phyloP scores from a whole-genome alignment of 2,888 invertebrate genomes.

The Eugnorisma glareosa region DNA sequence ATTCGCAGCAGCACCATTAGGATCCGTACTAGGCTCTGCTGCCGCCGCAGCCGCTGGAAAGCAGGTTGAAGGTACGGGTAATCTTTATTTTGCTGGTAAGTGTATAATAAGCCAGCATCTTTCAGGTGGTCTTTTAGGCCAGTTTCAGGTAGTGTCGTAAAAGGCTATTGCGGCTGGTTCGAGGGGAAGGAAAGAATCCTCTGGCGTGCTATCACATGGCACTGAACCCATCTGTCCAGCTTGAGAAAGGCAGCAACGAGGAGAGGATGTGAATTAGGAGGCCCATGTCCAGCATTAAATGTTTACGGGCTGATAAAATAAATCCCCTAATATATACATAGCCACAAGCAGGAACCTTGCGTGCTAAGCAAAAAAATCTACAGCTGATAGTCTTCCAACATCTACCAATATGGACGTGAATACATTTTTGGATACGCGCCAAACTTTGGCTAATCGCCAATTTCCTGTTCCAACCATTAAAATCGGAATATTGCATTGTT shows the following conservation, averaged over 20 bases:
- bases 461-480: slow-evolving; percentile 50
- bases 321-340: background rate
- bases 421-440: slow-evolving; percentile 56
- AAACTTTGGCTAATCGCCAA: slow-evolving; percentile 64
- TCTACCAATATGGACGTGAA: slow-evolving; percentile 41
- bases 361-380: slow-evolving; percentile 7
- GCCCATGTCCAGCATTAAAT: background rate
- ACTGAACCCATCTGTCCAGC: background rate
- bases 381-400: slow-evolving; percentile 24
- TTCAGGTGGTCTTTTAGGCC: slow-evolving; percentile 44
- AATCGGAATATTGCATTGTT: slow-evolving; percentile 51
- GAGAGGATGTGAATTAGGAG: background rate
- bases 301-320: background rate
- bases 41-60: slow-evolving; percentile 96
- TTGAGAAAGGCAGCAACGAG: background rate
- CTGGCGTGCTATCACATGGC: background rate
- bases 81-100: slow-evolving; percentile 61
- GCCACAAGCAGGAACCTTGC: background rate
- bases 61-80: slow-evolving; percentile 95
- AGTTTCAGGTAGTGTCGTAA: slow-evolving; percentile 18
- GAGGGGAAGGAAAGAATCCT: background rate
- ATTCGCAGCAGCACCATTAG: slow-evolving; percentile 91
- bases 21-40: slow-evolving; percentile 93
- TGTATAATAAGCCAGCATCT: slow-evolving; percentile 60
- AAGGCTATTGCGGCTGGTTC: background rate